Base-by-base conservation (phyloP, 64 coral and sea anemone genomes). In the Montipora sp. region DNA sequence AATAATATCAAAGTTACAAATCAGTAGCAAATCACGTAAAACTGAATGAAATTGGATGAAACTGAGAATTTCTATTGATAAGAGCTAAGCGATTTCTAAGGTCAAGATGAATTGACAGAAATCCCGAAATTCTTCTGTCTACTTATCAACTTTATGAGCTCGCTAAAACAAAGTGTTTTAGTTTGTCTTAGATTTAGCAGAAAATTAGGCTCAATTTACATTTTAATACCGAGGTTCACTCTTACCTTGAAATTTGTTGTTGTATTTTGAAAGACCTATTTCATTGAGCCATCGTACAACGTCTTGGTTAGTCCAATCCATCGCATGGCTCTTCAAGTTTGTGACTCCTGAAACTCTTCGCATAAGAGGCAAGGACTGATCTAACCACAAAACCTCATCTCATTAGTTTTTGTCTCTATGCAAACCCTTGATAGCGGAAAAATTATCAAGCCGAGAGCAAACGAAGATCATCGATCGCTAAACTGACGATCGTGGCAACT, bases 371-470 rank as follows among this genome's bases (percentile, higher is more conserved):
- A 36, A 36, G 36, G 36, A 36, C 36, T 36, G 36, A 36, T 36
- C 36, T 36, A 85, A 85, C 82, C 82, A 27, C 81, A 84, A 84
- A 84, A 85, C 82, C 65, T 85, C 82, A 70, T 45, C 80, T 85
- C 44, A 85, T 85, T 85, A 85, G 0, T 24, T 3, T 69, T 85
- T 85, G 82, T 85, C 20, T 72, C 4, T 44, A 85, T 85, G 82
- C 82, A 85, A 72, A 72, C 63, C 3, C 44, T 49, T 85, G 60
- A 11, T 36, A 48, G 45, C 49, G 11, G 63, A 50, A 68, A 85
- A 85, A 15, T 72, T 44, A 4, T 85, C 18, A 44, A 11, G 65
- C 9, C 71, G 61, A 85, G 49, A 70, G 65, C 45, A 68, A 70
- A 85, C 18, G 82, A 19, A 85, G 6, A 21, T 85, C 50, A 4